These are phyloP conservation scores for Cataglyphis livida DNA, from an alignment of 2,888 invertebrate genomes.

Conservation along the genomic window DNA sequence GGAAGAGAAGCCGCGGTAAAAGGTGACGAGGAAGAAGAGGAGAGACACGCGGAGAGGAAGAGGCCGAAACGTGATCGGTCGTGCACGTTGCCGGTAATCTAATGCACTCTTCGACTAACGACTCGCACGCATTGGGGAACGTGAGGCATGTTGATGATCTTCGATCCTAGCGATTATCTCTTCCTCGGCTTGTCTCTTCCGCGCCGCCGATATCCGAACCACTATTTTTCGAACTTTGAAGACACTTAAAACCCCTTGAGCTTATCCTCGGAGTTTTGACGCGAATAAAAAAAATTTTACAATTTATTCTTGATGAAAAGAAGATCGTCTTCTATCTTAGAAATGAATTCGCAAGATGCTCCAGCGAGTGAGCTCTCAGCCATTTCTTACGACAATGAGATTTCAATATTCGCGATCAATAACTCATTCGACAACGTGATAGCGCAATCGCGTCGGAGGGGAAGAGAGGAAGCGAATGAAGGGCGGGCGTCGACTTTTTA, in stretches of 20 bases:
- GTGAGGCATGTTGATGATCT: conserved; percentile 39
- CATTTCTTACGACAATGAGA: conserved; percentile 2
- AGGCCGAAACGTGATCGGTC: conserved; percentile 55
- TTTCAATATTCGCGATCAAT: background rate
- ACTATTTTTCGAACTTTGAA: background rate
- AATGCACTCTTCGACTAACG: background rate
- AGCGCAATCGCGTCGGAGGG: background rate
- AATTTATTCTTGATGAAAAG: background rate
- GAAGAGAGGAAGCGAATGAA: conserved; percentile 35
- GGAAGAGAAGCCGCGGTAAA: conserved; percentile 22
- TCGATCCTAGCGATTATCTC: background rate
- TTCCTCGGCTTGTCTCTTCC: background rate
- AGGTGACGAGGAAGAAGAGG: conserved; percentile 26
- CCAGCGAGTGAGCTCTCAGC: background rate
- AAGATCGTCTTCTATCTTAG: background rate
- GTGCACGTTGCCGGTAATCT: conserved; percentile 50
- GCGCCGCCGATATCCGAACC: background rate
- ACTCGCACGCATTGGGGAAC: conserved; percentile 45
- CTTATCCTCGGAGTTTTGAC: background rate
- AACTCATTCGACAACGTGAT: background rate
- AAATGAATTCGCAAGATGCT: conserved; percentile 6
- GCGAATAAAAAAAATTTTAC: background rate
- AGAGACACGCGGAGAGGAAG: conserved; percentile 3
- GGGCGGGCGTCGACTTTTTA: conserved; percentile 49
- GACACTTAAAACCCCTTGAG: background rate